Conservation (phyloP, 2,797 vertebrate species). For the Oreochromis grahami region DNA sequence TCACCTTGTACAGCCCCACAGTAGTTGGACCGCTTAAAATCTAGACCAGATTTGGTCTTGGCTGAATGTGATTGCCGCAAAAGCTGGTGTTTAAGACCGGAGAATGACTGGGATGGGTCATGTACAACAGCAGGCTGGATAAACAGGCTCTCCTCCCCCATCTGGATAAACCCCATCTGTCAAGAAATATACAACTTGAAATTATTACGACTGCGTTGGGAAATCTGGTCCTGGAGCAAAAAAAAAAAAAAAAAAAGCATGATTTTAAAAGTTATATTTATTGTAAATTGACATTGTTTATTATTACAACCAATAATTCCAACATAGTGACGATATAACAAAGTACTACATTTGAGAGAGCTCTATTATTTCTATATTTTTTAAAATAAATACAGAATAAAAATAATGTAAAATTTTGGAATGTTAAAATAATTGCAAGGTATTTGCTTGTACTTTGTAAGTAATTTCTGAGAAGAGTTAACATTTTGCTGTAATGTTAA, state of each 20-base stretch:
- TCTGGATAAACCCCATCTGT: slow-evolving; percentile 87
- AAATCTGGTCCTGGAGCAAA: neutral
- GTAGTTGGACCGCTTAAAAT: slow-evolving; percentile 16
- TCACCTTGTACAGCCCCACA: slow-evolving; percentile 85
- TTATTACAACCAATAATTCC: neutral
- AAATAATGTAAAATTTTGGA: neutral
- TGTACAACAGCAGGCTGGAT: slow-evolving; percentile 82
- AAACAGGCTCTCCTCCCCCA: slow-evolving; percentile 83
- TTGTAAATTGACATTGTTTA: neutral
- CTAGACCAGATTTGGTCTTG: neutral
- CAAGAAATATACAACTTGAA: neutral
- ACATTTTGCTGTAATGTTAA: neutral
- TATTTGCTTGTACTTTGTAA: neutral
- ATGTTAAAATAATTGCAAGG: neutral
- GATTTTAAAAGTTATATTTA: neutral
- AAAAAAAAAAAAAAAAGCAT: neutral
- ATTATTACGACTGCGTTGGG: neutral
- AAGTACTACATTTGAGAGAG: neutral
- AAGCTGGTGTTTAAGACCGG: slow-evolving; percentile 80
- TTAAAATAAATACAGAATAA: neutral
- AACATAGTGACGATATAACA: neutral
- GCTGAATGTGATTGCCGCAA: slow-evolving; percentile 68
- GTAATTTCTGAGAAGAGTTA: neutral
- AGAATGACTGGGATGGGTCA: slow-evolving; percentile 64
- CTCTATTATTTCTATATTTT: neutral